phyloP scores from a whole-genome alignment of 2,888 invertebrate species.

The Enoplolaimus lenunculus region DNA sequence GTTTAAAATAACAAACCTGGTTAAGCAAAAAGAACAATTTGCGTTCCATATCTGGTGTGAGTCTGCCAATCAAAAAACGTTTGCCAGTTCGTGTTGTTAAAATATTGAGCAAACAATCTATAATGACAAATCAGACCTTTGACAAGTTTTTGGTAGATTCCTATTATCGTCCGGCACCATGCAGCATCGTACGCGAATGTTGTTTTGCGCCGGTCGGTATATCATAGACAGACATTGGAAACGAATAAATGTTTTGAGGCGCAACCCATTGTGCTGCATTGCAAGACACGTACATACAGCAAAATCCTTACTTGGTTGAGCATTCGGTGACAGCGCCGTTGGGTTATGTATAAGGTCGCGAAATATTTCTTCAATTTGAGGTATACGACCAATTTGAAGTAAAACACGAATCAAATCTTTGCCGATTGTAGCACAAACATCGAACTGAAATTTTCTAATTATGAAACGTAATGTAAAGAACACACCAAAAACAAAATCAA shows the following conservation, averaged over 20 bases:
- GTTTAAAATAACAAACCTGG: too few relatives aligned
- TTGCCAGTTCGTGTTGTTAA: slow-evolving; percentile 9
- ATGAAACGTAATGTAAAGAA: not conserved
- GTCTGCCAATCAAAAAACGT: slow-evolving; percentile 45
- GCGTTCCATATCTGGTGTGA: slow-evolving; percentile 82
- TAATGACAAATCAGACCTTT: too few relatives aligned
- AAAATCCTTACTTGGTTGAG: not conserved
- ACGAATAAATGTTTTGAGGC: too few relatives aligned
- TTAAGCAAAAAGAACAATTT: slow-evolving; percentile 72
- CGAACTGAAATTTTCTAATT: slow-evolving; percentile 50
- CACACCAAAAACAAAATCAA: too few relatives aligned
- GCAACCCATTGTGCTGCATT: too few relatives aligned
- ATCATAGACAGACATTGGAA: too few relatives aligned
- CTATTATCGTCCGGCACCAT: too few relatives aligned
- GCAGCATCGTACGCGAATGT: too few relatives aligned
- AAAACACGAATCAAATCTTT: slow-evolving; percentile 69
- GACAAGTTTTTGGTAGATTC: too few relatives aligned
- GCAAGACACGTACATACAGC: too few relatives aligned
- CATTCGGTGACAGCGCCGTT: slow-evolving; percentile 55
- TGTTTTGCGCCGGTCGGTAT: too few relatives aligned
- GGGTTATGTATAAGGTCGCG: slow-evolving; percentile 65
- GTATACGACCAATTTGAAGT: slow-evolving; percentile 73
- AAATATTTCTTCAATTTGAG: slow-evolving; percentile 76
- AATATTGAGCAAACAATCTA: too few relatives aligned
- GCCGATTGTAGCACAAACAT: slow-evolving; percentile 75